Evolutionary conservation across 2,888 invertebrate species (phyloP), one percentile per base, ranked within the genome.

Genomic region (Andrena marginata): DNA sequence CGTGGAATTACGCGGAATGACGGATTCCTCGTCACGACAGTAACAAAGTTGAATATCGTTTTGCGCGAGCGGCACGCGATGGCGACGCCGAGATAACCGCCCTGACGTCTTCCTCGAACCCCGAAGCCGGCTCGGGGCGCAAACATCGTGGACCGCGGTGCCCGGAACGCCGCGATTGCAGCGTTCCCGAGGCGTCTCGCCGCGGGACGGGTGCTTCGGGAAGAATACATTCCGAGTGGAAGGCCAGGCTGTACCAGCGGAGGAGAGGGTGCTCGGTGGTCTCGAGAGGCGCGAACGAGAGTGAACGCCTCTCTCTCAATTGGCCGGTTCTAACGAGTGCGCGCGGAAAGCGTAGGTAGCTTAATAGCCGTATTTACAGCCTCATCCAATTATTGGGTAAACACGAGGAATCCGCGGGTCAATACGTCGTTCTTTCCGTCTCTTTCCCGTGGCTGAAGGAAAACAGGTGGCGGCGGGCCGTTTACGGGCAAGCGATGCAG

Each of bases 301-400:
- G 67, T 73, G 67, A 59, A 33, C 6, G 35, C 3, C 23, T 59
- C 42, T 59, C 42, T 49, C 42, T 48, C 35, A 33, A 89, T 90
- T 82, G 89, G 86, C 87, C 88, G 87, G 84, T 90, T 90, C 89
- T 89, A 90, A 90, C 91, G 89, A 89, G 89, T 85, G 59, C 84
- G 74, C 75, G 83, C 82, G 82, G 77, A 85, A 87, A 90, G 86
- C 88, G 85, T 89, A 85, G 89, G 87, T 88, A 90, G 89, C 90
- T 81, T 92, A 91, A 92, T 91, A 88, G 89, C 87, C 88, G 89
- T 89, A 90, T 92, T 93, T 92, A 93, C 91, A 89, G 87, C 90
- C 92, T 91, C 88, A 89, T 92, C 92, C 92, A 92, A 93, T 92
- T 92, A 92, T 92, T 91, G 87, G 90, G 88, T 90, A 92, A 92